Evolutionary conservation across 1,140 invertebrate genomes (phyloP).

Genomic region (Pogonognathellus flavescens): DNA sequence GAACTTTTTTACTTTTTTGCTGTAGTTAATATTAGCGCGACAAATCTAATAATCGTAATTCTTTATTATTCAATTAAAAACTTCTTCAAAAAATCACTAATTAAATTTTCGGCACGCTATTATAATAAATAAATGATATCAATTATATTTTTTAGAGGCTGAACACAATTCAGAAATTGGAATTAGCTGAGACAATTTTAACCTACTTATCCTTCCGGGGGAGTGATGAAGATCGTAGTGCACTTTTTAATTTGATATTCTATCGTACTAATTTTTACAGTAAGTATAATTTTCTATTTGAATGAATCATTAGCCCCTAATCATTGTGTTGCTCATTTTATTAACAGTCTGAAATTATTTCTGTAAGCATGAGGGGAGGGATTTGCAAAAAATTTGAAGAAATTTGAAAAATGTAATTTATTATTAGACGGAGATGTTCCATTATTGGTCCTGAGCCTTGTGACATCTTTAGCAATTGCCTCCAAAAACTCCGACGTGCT

Average conservation of each 20-base stretch:
- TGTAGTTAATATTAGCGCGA: too few relatives aligned
- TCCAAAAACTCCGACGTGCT: slow-evolving; percentile 53
- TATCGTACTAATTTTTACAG: slow-evolving; percentile 33
- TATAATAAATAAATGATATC: neutral
- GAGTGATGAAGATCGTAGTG: slow-evolving; percentile 55
- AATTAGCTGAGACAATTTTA: slow-evolving; percentile 60
- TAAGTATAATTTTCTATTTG: slow-evolving; percentile 20
- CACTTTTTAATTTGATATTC: slow-evolving; percentile 59
- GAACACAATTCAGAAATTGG: slow-evolving; percentile 54
- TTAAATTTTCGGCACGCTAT: neutral
- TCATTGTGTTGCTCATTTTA: neutral
- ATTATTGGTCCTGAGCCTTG: slow-evolving; percentile 56
- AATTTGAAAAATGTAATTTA: too few relatives aligned
- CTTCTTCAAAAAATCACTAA: too few relatives aligned
- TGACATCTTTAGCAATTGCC: slow-evolving; percentile 57
- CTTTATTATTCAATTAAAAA: too few relatives aligned
- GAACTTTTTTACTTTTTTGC: too few relatives aligned
- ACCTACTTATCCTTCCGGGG: slow-evolving; percentile 34
- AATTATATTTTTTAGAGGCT: slow-evolving; percentile 57
- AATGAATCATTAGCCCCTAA: neutral
- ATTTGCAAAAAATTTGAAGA: too few relatives aligned
- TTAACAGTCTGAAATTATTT: too few relatives aligned
- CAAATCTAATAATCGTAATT: too few relatives aligned
- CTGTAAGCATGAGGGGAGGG: too few relatives aligned
- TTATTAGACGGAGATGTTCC: slow-evolving; percentile 59